Evolutionary conservation across 2,888 invertebrate species (phyloP), one percentile per base, ranked within the genome.

Genomic region (Melinaea menophilus): DNA sequence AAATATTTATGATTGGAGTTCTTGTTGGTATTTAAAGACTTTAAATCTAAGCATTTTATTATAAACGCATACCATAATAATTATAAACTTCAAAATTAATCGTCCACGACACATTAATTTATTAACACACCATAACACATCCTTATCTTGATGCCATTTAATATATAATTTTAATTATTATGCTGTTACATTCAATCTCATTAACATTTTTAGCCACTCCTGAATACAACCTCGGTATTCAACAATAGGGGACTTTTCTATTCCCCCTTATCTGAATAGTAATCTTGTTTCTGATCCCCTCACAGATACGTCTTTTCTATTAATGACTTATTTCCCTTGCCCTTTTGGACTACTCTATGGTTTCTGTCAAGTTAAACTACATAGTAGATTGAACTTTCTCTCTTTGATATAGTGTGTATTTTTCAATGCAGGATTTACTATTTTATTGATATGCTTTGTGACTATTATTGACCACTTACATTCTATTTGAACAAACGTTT

Each of bases 261-360:
- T 67, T 59, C 61, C 61, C 56, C 64, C 66, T 74, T 79, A 79
- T 77, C 76, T 48, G 57, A 56, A 55, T 59, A 68, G 70, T 70
- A 72, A 82, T 84, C 82, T 76, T 75, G 77, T 78, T 72, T 66
- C 65, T 63, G 86, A 86, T 84, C 84, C 82, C 80, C 78, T 74
- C 71, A 73, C 76, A 76, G 86, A 87, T 87, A 87, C 74, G 78
- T 80, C 82, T 82, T 84, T 84, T 84, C 82, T 85, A 86, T 86
- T 88, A 87, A 88, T 88, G 85, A 86, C 84, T 82, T 81, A 83
- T 79, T 83, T 79, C 83, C 79, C 80, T 78, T 79, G 65, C 61
- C 65, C 67, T 63, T 67, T 78, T 74, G 74, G 75, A 72, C 70
- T 76, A 73, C 64, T 73, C 71, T 73, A 74, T 71, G 69, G 62